Base-by-base conservation (phyloP, 2,888 invertebrate genomes). In the Drosophila koepferae region DNA sequence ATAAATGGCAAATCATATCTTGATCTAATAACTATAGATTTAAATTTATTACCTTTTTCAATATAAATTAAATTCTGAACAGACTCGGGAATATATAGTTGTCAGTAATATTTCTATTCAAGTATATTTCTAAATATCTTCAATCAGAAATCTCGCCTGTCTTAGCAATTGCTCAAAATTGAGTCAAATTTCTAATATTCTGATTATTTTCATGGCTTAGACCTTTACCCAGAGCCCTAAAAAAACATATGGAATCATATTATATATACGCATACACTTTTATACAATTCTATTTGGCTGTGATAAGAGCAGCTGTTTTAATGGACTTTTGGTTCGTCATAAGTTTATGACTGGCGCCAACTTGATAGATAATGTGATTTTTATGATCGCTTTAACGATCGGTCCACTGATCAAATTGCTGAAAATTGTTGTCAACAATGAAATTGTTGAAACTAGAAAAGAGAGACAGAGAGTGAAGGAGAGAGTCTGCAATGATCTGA, bases 341-440 rank as follows among this genome's bases (percentile, higher is more conserved):
- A 81, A 72, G 81, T 90, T 90, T 89, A 91, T 86, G 85, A 77
- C 85, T 90, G 90, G 90, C 92, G 90, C 92, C 90, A 91, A 91
- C 89, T 74, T 80, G 76, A 63, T 77, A 63, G 76, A 60, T 77
- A 63, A 75, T 79, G 67, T 64, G 63, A 66, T 72, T 78, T 82
- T 89, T 78, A 78, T 75, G 79, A 68, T 72, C 80, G 66, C 54
- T 81, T 89, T 87, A 79, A 91, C 77, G 91, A 91, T 86, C 79
- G 69, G 69, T 72, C 78, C 76, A 80, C 80, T 82, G 60, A 69
- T 69, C 80, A 55, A 58, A 69, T 58, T 58, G 31, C 16, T 36
- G 53, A 48, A 66, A 67, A 38, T 56, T 66, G 51, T 51, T 48
- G 48, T 36, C 51, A 48, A 41, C 63, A 69, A 49, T 28, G 16